Base-by-base conservation (phyloP, 2,797 vertebrate genomes). In the Esox masquinongy region DNA sequence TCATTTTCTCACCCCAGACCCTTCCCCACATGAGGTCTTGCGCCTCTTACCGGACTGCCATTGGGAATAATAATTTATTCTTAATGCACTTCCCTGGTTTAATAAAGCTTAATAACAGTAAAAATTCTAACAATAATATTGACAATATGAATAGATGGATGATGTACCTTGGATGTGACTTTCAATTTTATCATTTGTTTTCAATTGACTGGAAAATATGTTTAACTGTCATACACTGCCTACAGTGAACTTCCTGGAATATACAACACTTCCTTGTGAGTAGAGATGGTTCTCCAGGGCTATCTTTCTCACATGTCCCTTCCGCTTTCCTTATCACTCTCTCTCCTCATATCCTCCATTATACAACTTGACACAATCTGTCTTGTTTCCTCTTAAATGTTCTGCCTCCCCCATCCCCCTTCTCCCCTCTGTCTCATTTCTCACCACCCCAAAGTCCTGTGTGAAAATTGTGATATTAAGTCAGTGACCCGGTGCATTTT, bases 381-480 rank as follows among this genome's bases (percentile, higher is more conserved):
- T 63, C 77, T 43, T 39, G 72, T 82, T 78, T 74, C 67, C 61
- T 56, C 22, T 59, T 63, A 34, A 43, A 43, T 43, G 39, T 43
- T 43, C 5, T 43, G 1, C 5, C 5, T 43, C 39, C 9, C 9
- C 39, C 80, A 79, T 77, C 70, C 47, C 81, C 70, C 76, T 75
- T 80, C 70, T 29, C 59, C 22, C 63, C 63, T 3, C 3, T 36
- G 36, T 72, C 69, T 73, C n/a, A 26, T 50, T 83, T 80, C 72
- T 59, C 72, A 74, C 78, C 78, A 78, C 82, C 69, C 79, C 74
- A 80, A 72, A 82, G 69, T 79, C 70, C 77, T 78, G 84, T 81
- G 81, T 80, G 72, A 87, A 91, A 89, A 86, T 83, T 59, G 83
- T 73, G 77, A 86, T 89, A 86, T 88, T 80, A 86, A 90, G 86